phyloP scores from a whole-genome alignment of 2,888 invertebrate species.

The Drosophila algonquin region DNA sequence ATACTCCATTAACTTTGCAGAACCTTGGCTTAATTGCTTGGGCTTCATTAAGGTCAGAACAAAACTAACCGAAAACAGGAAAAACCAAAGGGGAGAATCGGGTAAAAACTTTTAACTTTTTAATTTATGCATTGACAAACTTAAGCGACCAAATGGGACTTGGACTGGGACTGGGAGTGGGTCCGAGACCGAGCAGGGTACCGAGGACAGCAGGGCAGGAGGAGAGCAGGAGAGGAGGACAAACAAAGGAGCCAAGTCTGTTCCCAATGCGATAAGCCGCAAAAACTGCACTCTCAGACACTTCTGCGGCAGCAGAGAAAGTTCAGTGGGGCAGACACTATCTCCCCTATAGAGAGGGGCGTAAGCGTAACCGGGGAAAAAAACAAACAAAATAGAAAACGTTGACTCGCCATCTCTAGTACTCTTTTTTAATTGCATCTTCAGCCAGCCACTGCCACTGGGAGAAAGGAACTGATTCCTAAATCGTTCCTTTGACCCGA shows the following conservation, averaged over 20 bases:
- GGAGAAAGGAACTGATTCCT: constrained; percentile 21
- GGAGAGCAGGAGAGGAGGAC: constrained; percentile 32
- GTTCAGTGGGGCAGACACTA: constrained; percentile 45
- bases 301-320: constrained; percentile 3
- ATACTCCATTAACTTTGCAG: constrained; percentile 51
- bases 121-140: constrained; percentile 80
- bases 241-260: constrained; percentile 57
- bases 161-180: neutral
- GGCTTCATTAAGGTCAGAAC: constrained; percentile 65
- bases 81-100: constrained; percentile 32
- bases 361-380: constrained; percentile 2
- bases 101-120: constrained; percentile 60
- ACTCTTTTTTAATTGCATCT: constrained; percentile 41
- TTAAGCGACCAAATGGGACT: constrained; percentile 43
- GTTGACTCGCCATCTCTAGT: constrained; percentile 37
- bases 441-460: neutral
- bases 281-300: constrained; percentile 43
- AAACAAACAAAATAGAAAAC: constrained; percentile 8
- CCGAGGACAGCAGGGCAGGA: neutral
- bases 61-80: constrained; percentile 26
- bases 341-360: constrained; percentile 45
- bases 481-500: constrained; percentile 17
- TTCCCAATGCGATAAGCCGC: constrained; percentile 64
- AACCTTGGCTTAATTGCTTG: constrained; percentile 64
- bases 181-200: neutral